Evolutionary conservation across 2,888 invertebrate genomes (phyloP), one percentile per base, ranked within the genome.

Genomic region (Mesorhabditis sp.): DNA sequence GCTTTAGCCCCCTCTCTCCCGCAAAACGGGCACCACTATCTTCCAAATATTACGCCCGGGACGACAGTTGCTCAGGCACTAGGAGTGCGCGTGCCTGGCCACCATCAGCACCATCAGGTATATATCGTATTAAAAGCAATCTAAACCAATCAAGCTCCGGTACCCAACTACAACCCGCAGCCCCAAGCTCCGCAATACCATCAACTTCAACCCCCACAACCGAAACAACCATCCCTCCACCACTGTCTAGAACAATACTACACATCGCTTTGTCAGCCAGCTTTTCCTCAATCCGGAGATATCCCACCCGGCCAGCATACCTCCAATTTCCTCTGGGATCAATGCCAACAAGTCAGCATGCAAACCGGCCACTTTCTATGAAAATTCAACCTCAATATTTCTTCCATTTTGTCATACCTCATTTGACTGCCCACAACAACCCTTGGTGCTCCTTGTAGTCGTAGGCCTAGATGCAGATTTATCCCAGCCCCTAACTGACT

Each of bases 191-290:
- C 58, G n/a, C 58, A 50, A 13, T n/a, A 10, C 7, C n/a, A 10
- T 50, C 58, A 50, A 50, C n/a, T 50, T 10, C 58, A 50, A 50
- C 58, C 58, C 10, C 10, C 10, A 50, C 58, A 50, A 50, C 7
- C n/a, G 7, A 50, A 50, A 50, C 58, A 10, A n/a, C 7, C 58
- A n/a, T 13, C 7, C n/a, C 7, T 50, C 10, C 7, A 50, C n/a
- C 58, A 50, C 7, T 13, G 58, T n/a, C 58, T 50, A 13, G 58
- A 50, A 13, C 58, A 50, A n/a, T 50, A 50, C n/a, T 50, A 50
- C 58, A 10, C n/a, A 10, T 50, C 58, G 58, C 58, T 50, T 50
- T 50, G 58, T 50, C 58, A 50, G n/a, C 58, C 58, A n/a, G 58
- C 58, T 50, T 50, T 50, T n/a, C 58, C 58, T 13, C 58, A 50